Percentiles rank a stretch among this genome's conserved stretches.
These are phyloP conservation scores for Sinotaia quadrata DNA, from an alignment of 2,888 invertebrate species.

Conservation along the genomic window DNA sequence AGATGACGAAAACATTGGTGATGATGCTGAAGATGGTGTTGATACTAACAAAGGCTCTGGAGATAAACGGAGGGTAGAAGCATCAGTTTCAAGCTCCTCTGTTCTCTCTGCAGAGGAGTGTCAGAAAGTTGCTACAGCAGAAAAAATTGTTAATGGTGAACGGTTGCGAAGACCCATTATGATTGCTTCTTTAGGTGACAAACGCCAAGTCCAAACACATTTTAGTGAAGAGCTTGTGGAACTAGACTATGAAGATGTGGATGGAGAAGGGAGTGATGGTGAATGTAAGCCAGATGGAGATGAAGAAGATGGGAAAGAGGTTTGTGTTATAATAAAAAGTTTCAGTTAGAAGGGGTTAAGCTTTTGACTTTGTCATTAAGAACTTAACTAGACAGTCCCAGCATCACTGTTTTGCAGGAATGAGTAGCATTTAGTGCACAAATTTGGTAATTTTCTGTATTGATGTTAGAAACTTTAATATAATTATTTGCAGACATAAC, in stretches of 20 bases:
- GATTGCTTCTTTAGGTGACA: slow-evolving; percentile 33
- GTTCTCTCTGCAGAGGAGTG: neutral
- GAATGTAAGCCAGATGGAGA: slow-evolving; percentile 42
- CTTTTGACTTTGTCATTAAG: neutral
- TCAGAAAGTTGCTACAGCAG: neutral
- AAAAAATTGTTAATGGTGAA: slow-evolving; percentile 15
- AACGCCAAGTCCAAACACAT: slow-evolving; percentile 32
- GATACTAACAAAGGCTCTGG: neutral
- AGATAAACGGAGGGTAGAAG: slow-evolving; percentile 14
- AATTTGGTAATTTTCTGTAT: no score
- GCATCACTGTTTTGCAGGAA: no score
- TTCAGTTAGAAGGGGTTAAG: neutral
- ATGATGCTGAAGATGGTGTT: slow-evolving; percentile 33
- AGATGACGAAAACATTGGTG: slow-evolving; percentile 36
- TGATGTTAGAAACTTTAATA: no score
- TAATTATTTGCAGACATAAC: no score
- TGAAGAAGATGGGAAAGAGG: slow-evolving; percentile 44
- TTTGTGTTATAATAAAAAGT: slow-evolving; percentile 24
- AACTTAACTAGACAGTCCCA: no score
- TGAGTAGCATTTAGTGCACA: no score
- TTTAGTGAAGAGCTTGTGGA: slow-evolving; percentile 70
- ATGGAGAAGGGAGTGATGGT: slow-evolving; percentile 44
- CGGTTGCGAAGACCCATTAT: slow-evolving; percentile 13
- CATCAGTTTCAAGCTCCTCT: slow-evolving; percentile 12
- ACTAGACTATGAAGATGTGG: slow-evolving; percentile 72